Evolutionary conservation across 2,888 invertebrate species (phyloP), one percentile per base, ranked within the genome.

Genomic region (Elysia crispata): DNA sequence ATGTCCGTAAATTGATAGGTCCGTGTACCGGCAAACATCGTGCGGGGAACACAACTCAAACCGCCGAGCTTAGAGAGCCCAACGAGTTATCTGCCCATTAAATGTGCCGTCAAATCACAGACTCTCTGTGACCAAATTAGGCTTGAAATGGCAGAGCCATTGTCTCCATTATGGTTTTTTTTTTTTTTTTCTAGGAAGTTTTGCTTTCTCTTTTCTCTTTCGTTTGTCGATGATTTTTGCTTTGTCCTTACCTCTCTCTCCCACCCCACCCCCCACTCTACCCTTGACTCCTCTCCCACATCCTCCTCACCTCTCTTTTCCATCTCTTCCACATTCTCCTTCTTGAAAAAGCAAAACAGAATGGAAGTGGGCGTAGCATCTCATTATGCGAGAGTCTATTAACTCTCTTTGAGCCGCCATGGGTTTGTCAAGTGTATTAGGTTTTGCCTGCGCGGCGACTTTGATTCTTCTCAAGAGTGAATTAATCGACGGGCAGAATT

Each of bases 401-500:
- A 28, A 5, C 30, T 25, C 3, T 31, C n/a, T 60, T 60, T 30
- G 74, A 60, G 8, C 11, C 60, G 30, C 6, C 15, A 20, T 11
- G 41, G 41, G 41, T 41, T 30, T n/a, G n/a, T 8, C 57, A 60
- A 60, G 60, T 74, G 60, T 54, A 74, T 60, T 74, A 60, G 60
- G n/a, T 41, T n/a, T 41, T 6, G 41, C 41, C 11, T 41, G 41
- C 41, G 41, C 41, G 5, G 41, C 33, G 57, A 30, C 60, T 13
- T 20, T 60, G 60, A 74, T 75, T 57, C 41, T 41, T 33, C 41
- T 23, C 69, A 33, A 18, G 41, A 30, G 33, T 31, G 60, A 11
- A 75, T 6, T 23, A 62, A 57, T 75, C 41, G 31, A 33, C 62
- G 8, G 25, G 33, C 31, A 25, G 31, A 41, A 31, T 62, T 41